Base-by-base conservation (phyloP, 1,140 invertebrate species). In the Chironomus tepperi region DNA sequence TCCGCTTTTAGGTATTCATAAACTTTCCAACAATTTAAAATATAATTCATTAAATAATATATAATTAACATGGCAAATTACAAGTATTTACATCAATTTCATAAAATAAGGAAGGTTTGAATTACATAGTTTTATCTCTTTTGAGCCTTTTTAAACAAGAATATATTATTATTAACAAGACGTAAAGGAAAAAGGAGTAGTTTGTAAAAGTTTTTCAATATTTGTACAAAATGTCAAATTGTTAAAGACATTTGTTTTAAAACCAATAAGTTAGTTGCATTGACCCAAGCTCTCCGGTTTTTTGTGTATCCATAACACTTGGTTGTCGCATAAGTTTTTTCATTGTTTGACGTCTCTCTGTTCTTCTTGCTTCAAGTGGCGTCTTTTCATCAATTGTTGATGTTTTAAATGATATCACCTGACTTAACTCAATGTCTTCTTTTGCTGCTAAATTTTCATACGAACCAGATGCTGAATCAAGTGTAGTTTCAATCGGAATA, bases 201-300 rank as follows among this genome's bases (percentile, higher is more conserved):
- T n/a, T n/a, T n/a, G 24, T 2, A 2, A 34, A 34, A 2, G 24
- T 34, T 34, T 34, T 34, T n/a, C n/a, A n/a, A n/a, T n/a, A n/a
- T n/a, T n/a, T n/a, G n/a, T n/a, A n/a, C n/a, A n/a, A n/a, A n/a
- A n/a, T n/a, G n/a, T n/a, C n/a, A 47, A 47, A 47, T 47, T 47
- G 8, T 47, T 9, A 47, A 47, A 47, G 3, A 15, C 8, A 57
- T 15, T 57, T 12, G 0, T 57, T 12, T 42, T 86, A 93, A 84
- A 92, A 92, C 92, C 92, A 93, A 81, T 93, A 92, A 0, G 92
- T 92, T 83, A 93, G 88, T 80, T 90, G 91, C 79, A 93, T 90
- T 65, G 87, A 88, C 16, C 92, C 92, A 57, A 57, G 47, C 78
- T 92, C 90, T 0, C 87, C 85, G 76, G 91, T 87, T 74, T 87